phyloP scores from a whole-genome alignment of 2,113 vertebrate genomes.

The Cochlearius cochlearius region DNA sequence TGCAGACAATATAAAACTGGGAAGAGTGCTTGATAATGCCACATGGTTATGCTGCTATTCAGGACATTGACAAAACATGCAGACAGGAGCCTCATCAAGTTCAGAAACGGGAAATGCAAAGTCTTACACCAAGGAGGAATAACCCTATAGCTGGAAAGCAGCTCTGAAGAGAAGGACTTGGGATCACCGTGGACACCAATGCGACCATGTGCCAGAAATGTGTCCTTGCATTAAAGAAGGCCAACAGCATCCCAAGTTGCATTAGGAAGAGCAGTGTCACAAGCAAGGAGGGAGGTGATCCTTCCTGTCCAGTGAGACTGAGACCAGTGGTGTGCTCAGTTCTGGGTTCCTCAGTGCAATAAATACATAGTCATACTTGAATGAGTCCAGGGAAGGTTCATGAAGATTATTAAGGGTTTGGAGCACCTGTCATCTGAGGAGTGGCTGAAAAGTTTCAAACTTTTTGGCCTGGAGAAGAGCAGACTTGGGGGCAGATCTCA shows the following conservation, averaged over 20 bases:
- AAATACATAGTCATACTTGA: background rate
- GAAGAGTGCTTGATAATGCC: background rate
- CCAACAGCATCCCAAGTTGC: background rate
- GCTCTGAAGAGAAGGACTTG: background rate
- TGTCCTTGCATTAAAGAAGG: background rate
- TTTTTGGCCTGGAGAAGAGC: background rate
- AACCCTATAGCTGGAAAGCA: background rate
- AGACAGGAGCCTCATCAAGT: background rate
- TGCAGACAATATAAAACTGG: background rate
- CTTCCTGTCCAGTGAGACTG: background rate
- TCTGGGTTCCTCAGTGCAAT: background rate
- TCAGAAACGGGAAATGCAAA: background rate
- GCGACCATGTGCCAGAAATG: background rate
- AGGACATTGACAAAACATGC: background rate
- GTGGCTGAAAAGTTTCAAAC: background rate
- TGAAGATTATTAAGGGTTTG: background rate
- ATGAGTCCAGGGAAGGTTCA: rapidly evolving
- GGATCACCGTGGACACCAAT: too few species aligned
- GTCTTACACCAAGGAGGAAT: background rate
- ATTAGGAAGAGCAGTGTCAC: background rate
- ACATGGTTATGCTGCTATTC: background rate
- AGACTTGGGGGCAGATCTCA: rapidly evolving
- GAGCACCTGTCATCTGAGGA: background rate
- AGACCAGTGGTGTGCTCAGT: background rate
- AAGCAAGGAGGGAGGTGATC: background rate